Evolutionary conservation across 2,113 vertebrate genomes (phyloP).

Genomic region (Tapirus terrestris): DNA sequence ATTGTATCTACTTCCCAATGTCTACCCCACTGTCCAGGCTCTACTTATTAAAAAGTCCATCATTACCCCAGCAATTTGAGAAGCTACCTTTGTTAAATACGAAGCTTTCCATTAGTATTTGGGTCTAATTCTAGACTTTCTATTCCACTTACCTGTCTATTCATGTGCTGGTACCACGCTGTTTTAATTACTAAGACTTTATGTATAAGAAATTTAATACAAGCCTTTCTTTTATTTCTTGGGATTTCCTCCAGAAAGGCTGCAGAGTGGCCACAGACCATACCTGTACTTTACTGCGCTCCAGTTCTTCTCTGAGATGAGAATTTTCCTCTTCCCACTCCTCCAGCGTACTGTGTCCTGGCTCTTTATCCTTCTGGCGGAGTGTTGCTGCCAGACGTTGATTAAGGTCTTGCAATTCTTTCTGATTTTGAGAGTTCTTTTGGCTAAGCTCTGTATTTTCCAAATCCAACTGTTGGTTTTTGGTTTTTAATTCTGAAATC

Average conservation of each 20-base stretch:
- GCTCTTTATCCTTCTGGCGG: constrained; percentile 83
- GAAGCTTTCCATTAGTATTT: not conserved
- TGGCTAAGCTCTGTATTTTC: constrained; percentile 90
- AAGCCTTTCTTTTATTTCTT: constrained; percentile 16
- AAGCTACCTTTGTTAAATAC: not conserved
- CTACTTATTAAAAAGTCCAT: not conserved
- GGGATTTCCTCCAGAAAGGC: not conserved
- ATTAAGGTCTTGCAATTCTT: constrained; percentile 87
- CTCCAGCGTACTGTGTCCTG: constrained; percentile 54
- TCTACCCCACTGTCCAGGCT: not conserved
- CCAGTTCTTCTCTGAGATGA: constrained; percentile 84
- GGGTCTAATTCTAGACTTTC: not conserved
- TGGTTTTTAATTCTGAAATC: constrained; percentile 90
- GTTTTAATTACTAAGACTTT: constrained; percentile 12
- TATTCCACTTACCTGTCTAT: not conserved
- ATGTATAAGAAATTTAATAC: not conserved
- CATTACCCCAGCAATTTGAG: not conserved
- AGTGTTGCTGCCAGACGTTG: constrained; percentile 87
- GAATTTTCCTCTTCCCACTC: constrained; percentile 84
- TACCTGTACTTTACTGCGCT: constrained; percentile 84
- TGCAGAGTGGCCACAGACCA: fast-evolving
- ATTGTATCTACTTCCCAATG: not conserved
- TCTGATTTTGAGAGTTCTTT: constrained; percentile 88
- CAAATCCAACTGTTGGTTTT: constrained; percentile 90
- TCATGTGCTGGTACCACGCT: not conserved